Percentiles rank a stretch among this genome's conserved stretches.
Conservation (phyloP, 2,797 vertebrate species). For the Lophius americanus region DNA sequence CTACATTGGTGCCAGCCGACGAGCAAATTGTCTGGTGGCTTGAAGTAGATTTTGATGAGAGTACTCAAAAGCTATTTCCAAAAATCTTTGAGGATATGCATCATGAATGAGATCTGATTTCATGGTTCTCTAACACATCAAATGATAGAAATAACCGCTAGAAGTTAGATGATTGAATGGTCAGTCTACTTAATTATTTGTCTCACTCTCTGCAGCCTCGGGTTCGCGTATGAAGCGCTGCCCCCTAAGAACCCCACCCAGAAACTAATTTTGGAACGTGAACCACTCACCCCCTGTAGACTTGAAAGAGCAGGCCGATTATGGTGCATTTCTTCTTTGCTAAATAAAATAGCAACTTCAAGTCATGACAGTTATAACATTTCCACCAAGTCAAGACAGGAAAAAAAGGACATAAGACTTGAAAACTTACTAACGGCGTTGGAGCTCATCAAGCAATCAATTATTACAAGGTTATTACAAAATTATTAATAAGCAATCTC, state of each 20-base stretch:
- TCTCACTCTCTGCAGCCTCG: conserved; percentile 29
- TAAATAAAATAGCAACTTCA: conserved; percentile 30
- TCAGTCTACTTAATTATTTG: conserved; percentile 5
- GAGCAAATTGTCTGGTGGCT: conserved; percentile 20
- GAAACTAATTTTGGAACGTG: conserved; percentile 41
- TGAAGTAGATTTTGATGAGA: conserved; percentile 48
- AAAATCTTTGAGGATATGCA: conserved; percentile 17
- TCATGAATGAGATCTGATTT: conserved; percentile 16
- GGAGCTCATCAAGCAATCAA: too few relatives aligned
- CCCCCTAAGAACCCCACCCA: conserved; percentile 9
- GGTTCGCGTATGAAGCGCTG: conserved; percentile 14
- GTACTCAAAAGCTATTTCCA: conserved; percentile 23
- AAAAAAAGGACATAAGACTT: too few relatives aligned
- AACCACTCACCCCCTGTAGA: conserved; percentile 20
- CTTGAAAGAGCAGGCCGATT: conserved; percentile 33
- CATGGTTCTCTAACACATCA: conserved; percentile 14
- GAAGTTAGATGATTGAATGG: neutral
- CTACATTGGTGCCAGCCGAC: conserved; percentile 31
- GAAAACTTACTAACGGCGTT: too few relatives aligned
- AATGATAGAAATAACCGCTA: conserved; percentile 9
- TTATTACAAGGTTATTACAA: neutral
- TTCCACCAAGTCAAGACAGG: too few relatives aligned
- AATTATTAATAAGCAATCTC: neutral
- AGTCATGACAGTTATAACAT: conserved; percentile 21
- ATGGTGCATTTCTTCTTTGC: conserved; percentile 32